A percentile compares a stretch with the other conserved stretches of the same genome.
These are phyloP conservation scores for Platynereis dumerilii DNA, from an alignment of 2,888 invertebrate species.

Conservation along the genomic window DNA sequence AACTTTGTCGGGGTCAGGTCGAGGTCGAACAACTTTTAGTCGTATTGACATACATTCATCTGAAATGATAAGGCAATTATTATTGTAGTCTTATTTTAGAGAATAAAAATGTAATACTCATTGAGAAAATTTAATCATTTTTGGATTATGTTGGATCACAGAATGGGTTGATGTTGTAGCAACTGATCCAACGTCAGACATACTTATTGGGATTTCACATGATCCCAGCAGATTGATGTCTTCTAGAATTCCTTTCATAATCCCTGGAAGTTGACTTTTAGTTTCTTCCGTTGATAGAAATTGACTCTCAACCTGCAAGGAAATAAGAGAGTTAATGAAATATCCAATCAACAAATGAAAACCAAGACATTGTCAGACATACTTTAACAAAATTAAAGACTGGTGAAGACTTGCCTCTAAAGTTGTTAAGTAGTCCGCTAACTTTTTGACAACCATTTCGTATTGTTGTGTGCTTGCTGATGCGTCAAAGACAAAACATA, in stretches of 20 bases:
- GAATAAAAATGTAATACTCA: no score
- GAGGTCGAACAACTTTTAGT: constrained; percentile 83
- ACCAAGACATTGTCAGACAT: not conserved
- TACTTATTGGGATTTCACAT: constrained; percentile 69
- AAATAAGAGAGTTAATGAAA: not conserved
- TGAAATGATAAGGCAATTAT: constrained; percentile 48
- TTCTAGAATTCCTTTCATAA: constrained; percentile 79
- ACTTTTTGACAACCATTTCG: constrained; percentile 91
- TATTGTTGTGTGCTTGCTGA: constrained; percentile 89
- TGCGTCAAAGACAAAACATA: constrained; percentile 87
- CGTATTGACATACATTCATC: constrained; percentile 89
- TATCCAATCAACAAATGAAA: no score
- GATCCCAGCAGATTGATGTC: constrained; percentile 82
- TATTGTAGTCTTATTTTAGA: not conserved
- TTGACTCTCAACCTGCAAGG: constrained; percentile 75
- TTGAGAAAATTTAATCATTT: no score
- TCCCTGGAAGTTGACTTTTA: constrained; percentile 74
- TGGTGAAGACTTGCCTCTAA: constrained; percentile 58
- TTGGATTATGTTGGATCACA: no score
- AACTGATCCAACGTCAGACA: constrained; percentile 25
- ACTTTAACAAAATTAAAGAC: not conserved
- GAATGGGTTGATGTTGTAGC: no score
- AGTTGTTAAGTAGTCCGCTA: constrained; percentile 85
- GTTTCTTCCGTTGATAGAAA: constrained; percentile 76
- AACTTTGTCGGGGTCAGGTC: constrained; percentile 81